Base-by-base conservation (phyloP, 1,140 invertebrate genomes). In the Lysiphlebus fabarum region DNA sequence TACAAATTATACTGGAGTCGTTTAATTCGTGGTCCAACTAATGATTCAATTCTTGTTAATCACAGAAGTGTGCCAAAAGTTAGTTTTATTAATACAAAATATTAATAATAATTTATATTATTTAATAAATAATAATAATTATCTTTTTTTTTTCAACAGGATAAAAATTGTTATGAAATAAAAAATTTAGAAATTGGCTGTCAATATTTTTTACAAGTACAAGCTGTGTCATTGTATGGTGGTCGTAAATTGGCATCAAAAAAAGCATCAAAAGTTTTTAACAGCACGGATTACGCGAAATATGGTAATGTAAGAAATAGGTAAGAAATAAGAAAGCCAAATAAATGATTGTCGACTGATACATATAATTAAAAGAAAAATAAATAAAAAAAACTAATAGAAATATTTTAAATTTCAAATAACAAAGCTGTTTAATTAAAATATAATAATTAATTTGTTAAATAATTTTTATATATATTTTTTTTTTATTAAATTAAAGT, bases 191-290 rank as follows among this genome's bases (percentile, higher is more conserved):
- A 84, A 64, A 81, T 82, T 5, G 83, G 85, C 64, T 87, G 85
- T 2, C 82, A 84, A 69, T 89, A 88, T 67, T 88, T 88, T 64
- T 75, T 89, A 12, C 87, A 89, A 82, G 85, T 89, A 3, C 86
- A 88, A 70, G 86, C 85, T 6, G 80, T 88, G 33, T 82, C 84
- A 33, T 78, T 86, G 57, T 87, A 81, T 65, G 86, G 86, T 3
- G 77, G 80, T 12, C 79, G 84, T n/a, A 82, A 85, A 58, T 70
- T 88, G 11, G 82, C 85, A 47, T 87, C 86, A 41, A 83, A 86
- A 48, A 87, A 87, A 65, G 83, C 82, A 0, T 84, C 83, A 10
- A 78, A 86, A 54, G 80, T 88, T 36, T 82, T 85, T 59, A 87
- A 88, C 67, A 87, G 85, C 8, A 87, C 85, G 33, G 78, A 77